Conservation (phyloP, 2,888 invertebrate species). For the Hetaerina titia region DNA sequence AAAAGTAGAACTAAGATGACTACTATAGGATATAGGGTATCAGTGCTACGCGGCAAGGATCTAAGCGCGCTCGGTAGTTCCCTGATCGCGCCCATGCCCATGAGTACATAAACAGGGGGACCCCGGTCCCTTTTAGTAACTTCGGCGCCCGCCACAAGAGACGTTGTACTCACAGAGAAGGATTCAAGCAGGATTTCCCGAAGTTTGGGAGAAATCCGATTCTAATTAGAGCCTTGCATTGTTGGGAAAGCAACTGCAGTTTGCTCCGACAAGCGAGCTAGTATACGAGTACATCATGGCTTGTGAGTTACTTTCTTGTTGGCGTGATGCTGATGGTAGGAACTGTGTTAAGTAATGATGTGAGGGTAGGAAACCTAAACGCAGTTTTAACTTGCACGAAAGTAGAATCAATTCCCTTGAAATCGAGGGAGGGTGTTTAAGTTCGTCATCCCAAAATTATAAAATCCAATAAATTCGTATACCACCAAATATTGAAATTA, state of each 20-base stretch:
- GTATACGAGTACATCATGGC: neutral
- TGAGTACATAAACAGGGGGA: neutral
- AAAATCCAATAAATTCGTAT: too few species aligned
- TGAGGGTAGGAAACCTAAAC: too few species aligned
- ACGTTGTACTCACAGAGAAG: neutral
- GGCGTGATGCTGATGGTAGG: neutral
- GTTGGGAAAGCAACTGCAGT: neutral
- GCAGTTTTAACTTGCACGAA: too few species aligned
- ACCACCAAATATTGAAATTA: too few species aligned
- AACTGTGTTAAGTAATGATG: too few species aligned
- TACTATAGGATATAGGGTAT: neutral
- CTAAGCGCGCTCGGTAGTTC: neutral
- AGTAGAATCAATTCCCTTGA: too few species aligned
- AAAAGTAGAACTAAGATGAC: neutral
- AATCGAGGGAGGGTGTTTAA: too few species aligned
- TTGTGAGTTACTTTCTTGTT: neutral
- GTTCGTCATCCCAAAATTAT: too few species aligned
- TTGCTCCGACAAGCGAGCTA: neutral
- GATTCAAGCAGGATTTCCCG: neutral
- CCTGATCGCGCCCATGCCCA: neutral
- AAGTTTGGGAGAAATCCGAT: constrained; percentile 10
- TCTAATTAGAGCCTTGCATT: neutral
- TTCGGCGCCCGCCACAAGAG: neutral
- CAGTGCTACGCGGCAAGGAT: neutral
- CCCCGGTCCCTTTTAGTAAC: neutral